Evolutionary conservation across 2,888 invertebrate species (phyloP), one percentile per base, ranked within the genome.

Genomic region (Polia nebulosa): DNA sequence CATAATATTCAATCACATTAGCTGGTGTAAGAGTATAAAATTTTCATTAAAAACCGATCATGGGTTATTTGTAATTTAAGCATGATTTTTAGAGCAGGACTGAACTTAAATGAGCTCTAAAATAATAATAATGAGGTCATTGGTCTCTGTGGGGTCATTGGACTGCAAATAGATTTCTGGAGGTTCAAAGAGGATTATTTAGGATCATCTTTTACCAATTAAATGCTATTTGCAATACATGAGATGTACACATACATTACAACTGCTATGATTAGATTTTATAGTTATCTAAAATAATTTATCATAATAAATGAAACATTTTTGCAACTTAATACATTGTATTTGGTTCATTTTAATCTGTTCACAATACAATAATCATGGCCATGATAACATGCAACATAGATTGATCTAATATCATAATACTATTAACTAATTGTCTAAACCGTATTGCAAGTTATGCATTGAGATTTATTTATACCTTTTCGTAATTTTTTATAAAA

Each of bases 121-220:
- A 61, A 76, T 65, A 49, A 81, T 80, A 77, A 81, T 83, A 82
- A 85, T 83, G 82, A 79, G 89, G 87, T 88, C 86, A 89, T 77
- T 83, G 85, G 78, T 78, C 85, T 76, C 69, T 72, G 62, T 64
- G 78, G 78, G 87, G 84, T 89, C 85, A 87, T 78, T 88, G 87
- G 74, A 85, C 87, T 85, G 61, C 77, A 75, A 75, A 82, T 80
- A 70, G 67, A 65, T 52, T 59, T 72, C 47, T 72, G 39, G 64
- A 65, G 53, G 39, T 71, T 72, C 20, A 56, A 44, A 52, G 51
- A 59, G 47, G 11, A 45, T 62, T 34, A 11, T 32, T 49, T 44
- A 25, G 49, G 51, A 60, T 39, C 25, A 72, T 36, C 1, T 53
- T 27, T 13, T 41, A 36, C 34, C 25, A 36, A 32, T 44, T 62